Conservation (phyloP, 2,888 invertebrate species). For the Kryphioiulus occultus region DNA sequence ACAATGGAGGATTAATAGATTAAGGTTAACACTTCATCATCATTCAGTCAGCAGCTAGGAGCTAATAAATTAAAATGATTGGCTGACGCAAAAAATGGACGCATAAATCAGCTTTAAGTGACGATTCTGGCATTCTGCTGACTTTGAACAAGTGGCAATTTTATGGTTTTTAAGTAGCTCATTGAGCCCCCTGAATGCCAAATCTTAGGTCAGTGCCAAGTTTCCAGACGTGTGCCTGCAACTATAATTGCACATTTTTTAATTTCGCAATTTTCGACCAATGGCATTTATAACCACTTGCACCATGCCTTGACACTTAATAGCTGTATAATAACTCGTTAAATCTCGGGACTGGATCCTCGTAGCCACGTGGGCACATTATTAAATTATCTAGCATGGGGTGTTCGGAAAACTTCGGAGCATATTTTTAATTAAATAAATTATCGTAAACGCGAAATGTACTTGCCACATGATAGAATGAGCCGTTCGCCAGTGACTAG, state of each 20-base stretch:
- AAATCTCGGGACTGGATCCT: too few relatives aligned
- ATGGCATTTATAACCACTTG: too few relatives aligned
- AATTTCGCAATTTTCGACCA: not conserved
- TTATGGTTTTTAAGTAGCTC: not conserved
- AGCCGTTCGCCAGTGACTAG: too few relatives aligned
- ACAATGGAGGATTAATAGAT: not conserved
- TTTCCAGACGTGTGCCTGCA: not conserved
- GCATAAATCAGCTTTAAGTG: not conserved
- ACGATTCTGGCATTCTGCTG: not conserved
- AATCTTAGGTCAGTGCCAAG: not conserved
- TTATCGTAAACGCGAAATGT: too few relatives aligned
- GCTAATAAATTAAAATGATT: not conserved
- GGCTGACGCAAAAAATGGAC: not conserved
- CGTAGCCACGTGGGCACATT: too few relatives aligned
- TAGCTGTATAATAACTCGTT: too few relatives aligned
- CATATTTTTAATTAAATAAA: too few relatives aligned
- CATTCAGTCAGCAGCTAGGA: not conserved
- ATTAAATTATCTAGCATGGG: too few relatives aligned
- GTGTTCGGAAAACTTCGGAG: too few relatives aligned
- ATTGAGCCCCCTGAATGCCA: not conserved
- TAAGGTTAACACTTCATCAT: slow-evolving; percentile 7
- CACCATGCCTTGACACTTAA: too few relatives aligned
- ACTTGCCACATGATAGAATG: too few relatives aligned
- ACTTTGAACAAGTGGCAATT: not conserved
- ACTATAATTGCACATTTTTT: not conserved